Percentiles rank a stretch among this genome's conserved stretches.
phyloP scores from a whole-genome alignment of 2,888 invertebrate genomes.

The Lithosia quadra region DNA sequence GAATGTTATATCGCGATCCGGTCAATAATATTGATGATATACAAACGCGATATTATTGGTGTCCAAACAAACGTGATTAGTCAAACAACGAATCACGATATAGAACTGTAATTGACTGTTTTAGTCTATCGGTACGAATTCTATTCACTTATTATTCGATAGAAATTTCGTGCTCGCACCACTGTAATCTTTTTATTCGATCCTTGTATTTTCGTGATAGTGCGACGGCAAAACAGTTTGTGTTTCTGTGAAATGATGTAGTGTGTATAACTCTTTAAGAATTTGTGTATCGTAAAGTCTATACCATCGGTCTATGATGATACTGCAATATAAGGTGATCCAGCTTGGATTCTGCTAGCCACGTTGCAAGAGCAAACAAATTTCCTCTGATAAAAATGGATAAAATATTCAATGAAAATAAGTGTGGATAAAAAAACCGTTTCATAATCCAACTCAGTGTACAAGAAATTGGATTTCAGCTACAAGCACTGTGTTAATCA shows the following conservation, averaged over 20 bases:
- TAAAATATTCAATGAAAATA: neutral
- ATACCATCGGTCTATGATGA: neutral
- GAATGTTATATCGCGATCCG: no score
- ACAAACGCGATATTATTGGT: no score
- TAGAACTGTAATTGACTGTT: no score
- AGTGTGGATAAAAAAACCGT: neutral
- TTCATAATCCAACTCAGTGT: neutral
- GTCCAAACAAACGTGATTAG: no score
- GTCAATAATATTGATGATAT: no score
- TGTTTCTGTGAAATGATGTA: neutral
- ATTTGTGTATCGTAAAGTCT: no score
- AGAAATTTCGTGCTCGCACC: no score
- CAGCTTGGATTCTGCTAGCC: neutral
- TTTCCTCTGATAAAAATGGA: neutral
- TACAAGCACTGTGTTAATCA: neutral
- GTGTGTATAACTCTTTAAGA: no score
- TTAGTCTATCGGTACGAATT: no score
- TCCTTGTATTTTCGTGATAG: neutral
- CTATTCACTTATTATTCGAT: no score
- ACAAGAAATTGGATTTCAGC: neutral
- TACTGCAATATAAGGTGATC: neutral
- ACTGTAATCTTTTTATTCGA: neutral
- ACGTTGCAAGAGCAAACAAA: neutral
- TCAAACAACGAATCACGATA: no score
- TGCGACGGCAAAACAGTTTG: neutral